These are phyloP conservation scores for Daktulosphaira vitifoliae DNA, from an alignment of 1,140 invertebrate genomes.

Conservation along the genomic window DNA sequence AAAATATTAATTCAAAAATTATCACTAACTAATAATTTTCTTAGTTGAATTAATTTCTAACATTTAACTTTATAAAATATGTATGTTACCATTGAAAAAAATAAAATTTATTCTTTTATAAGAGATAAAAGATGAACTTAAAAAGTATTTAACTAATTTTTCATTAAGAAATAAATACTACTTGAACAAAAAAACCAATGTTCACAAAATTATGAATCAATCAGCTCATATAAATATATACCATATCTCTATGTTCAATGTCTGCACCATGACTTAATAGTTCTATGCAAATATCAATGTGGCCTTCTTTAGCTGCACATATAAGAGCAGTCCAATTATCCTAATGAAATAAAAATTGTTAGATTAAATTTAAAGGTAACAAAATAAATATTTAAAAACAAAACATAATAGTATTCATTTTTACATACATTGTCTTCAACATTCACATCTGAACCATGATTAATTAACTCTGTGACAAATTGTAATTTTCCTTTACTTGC, in stretches of 20 bases:
- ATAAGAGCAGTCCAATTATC: conserved; percentile 90
- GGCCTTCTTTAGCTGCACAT: conserved; percentile 83
- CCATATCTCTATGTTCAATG: conserved; percentile 88
- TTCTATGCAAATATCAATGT: conserved; percentile 69
- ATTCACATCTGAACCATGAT: conserved; percentile 79
- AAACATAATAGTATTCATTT: background rate
- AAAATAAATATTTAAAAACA: background rate
- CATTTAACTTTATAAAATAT: too few species aligned
- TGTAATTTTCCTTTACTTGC: conserved; percentile 66
- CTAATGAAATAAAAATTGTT: conserved; percentile 42
- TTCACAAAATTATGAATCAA: too few species aligned
- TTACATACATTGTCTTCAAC: conserved; percentile 65
- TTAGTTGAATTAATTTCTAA: too few species aligned
- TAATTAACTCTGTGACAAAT: conserved; percentile 73
- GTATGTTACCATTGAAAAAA: too few species aligned
- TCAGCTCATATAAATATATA: too few species aligned
- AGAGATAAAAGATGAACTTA: too few species aligned
- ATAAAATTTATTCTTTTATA: too few species aligned
- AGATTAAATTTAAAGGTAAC: background rate
- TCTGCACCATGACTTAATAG: conserved; percentile 77
- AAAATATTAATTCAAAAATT: too few species aligned
- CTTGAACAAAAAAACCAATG: too few species aligned
- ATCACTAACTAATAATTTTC: too few species aligned
- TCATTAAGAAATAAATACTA: too few species aligned
- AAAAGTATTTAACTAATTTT: too few species aligned